Percentiles rank a stretch among this genome's conserved stretches.
These are phyloP conservation scores for Iphiclides podalirius DNA, from an alignment of 2,888 invertebrate genomes.

Conservation along the genomic window DNA sequence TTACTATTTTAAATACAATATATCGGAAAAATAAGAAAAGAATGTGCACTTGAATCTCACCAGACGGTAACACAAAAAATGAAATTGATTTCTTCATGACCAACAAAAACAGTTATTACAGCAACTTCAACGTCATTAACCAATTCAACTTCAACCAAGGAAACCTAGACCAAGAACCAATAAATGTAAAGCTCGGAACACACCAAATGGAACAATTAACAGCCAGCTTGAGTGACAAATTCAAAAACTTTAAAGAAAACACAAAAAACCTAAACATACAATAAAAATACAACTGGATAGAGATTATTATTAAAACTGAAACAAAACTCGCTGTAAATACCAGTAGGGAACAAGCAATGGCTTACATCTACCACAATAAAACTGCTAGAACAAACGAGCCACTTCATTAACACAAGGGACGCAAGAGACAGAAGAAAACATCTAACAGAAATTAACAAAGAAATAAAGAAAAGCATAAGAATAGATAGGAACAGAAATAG, in stretches of 20 bases:
- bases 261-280: conserved; percentile 23
- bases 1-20: conserved; percentile 22
- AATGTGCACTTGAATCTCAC: conserved; percentile 27
- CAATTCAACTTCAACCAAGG: conserved; percentile 33
- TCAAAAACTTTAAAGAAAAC: conserved; percentile 18
- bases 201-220: conserved; percentile 28
- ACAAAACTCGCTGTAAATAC: too few species aligned
- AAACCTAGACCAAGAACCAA: conserved; percentile 32
- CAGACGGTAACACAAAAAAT: too few species aligned
- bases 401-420: too few species aligned
- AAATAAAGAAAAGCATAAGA: too few species aligned
- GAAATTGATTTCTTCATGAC: conserved; percentile 21
- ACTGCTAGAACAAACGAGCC: too few species aligned
- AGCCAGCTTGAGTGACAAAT: conserved; percentile 10
- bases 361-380: too few species aligned
- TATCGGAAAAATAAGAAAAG: conserved; percentile 23
- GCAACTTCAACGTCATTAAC: conserved; percentile 7
- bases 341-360: too few species aligned
- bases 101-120: not conserved
- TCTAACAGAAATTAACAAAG: too few species aligned
- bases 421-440: too few species aligned
- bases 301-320: too few species aligned
- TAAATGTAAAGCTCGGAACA: too few species aligned
- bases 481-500: too few species aligned
- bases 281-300: conserved; percentile 28